These are phyloP conservation scores for Archips xylosteana DNA, from an alignment of 2,888 invertebrate genomes.

Conservation along the genomic window DNA sequence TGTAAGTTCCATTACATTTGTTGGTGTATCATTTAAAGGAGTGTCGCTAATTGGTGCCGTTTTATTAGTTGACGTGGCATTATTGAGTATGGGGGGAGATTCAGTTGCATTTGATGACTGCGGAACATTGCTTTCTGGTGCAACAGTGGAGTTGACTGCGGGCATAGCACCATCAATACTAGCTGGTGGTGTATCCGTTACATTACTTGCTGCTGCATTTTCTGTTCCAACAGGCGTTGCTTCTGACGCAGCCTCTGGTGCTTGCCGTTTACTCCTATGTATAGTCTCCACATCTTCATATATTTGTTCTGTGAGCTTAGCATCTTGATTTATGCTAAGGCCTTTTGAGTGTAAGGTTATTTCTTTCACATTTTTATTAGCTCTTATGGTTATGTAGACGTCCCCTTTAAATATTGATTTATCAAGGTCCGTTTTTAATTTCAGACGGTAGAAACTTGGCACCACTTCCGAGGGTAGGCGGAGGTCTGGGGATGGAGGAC, in stretches of 20 bases:
- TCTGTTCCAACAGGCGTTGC: constrained; percentile 35
- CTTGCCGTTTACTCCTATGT: constrained; percentile 60
- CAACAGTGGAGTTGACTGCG: constrained; percentile 10
- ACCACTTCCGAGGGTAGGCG: constrained; percentile 77
- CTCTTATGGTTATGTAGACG: constrained; percentile 77
- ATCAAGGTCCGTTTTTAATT: constrained; percentile 81
- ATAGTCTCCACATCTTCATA: constrained; percentile 71
- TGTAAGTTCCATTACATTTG: constrained; percentile 45
- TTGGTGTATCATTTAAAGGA: constrained; percentile 43
- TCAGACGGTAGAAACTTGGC: constrained; percentile 86
- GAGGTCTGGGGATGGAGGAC: constrained; percentile 63
- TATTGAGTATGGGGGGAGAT: neutral
- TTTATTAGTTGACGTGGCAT: constrained; percentile 7
- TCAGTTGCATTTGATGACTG: neutral
- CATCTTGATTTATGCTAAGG: constrained; percentile 66
- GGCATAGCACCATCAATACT: constrained; percentile 41
- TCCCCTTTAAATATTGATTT: constrained; percentile 74
- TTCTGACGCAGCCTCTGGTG: constrained; percentile 34
- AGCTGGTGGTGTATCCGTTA: neutral
- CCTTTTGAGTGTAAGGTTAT: constrained; percentile 84
- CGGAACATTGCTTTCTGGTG: constrained; percentile 1
- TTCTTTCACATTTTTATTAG: constrained; percentile 66
- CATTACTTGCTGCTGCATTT: constrained; percentile 31
- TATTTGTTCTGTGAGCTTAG: constrained; percentile 77
- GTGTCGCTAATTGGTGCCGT: constrained; percentile 2